Evolutionary conservation across 2,888 invertebrate genomes (phyloP).

Genomic region (Perithous albicinctus): DNA sequence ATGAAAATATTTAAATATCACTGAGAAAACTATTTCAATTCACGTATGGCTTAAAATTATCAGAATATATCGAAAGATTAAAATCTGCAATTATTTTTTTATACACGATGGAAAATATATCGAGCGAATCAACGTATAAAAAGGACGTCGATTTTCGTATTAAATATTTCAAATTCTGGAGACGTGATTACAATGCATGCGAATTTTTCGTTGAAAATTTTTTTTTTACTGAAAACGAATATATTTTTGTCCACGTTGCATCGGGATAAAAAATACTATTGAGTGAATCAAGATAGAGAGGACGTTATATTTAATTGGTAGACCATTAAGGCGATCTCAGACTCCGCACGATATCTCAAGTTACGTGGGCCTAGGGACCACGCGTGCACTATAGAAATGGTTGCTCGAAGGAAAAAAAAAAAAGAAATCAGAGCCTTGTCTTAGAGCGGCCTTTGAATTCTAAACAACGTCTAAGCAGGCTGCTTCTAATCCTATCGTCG

Average conservation of each 20-base stretch:
- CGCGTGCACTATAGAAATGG: constrained; percentile 46
- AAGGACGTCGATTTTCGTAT: too few relatives aligned
- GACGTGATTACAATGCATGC: too few relatives aligned
- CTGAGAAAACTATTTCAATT: neutral
- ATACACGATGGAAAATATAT: too few relatives aligned
- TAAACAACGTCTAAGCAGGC: constrained; percentile 51
- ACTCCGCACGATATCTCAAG: constrained; percentile 48
- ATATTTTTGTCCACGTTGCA: too few relatives aligned
- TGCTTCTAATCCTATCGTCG: constrained; percentile 56
- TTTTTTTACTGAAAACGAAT: too few relatives aligned
- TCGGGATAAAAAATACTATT: neutral
- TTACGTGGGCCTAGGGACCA: constrained; percentile 47
- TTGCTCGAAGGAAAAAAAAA: constrained; percentile 45
- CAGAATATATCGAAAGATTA: too few relatives aligned
- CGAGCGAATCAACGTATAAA: too few relatives aligned
- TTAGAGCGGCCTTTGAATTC: constrained; percentile 58
- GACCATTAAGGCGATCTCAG: constrained; percentile 28
- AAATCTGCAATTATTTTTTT: too few relatives aligned
- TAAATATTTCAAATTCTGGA: too few relatives aligned
- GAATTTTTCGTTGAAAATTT: too few relatives aligned
- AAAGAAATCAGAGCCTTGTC: constrained; percentile 52
- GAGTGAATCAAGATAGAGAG: neutral
- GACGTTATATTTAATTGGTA: constrained; percentile 24
- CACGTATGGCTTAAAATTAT: too few relatives aligned
- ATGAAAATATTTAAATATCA: neutral